These are phyloP conservation scores for Bombus ignitus DNA, from an alignment of 1,140 invertebrate species.

Conservation along the genomic window DNA sequence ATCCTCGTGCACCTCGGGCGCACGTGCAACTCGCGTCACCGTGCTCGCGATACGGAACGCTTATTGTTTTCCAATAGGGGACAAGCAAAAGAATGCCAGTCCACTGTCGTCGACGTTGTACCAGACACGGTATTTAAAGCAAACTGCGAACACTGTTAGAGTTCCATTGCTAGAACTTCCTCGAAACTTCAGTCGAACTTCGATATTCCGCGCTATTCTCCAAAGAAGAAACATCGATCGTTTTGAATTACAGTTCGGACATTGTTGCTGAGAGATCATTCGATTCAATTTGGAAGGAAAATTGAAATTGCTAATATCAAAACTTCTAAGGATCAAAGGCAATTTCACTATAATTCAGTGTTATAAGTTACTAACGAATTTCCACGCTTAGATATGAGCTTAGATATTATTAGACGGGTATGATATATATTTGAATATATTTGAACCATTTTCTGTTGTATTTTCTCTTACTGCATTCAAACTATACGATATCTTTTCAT, in stretches of 20 bases:
- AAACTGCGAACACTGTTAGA: background rate
- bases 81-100: background rate
- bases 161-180: background rate
- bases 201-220: accelerated
- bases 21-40: conserved; percentile 21
- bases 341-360: background rate
- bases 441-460: no score
- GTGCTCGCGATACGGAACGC: conserved; percentile 11
- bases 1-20: conserved; percentile 25
- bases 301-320: background rate
- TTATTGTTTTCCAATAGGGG: conserved; percentile 34
- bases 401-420: no score
- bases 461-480: no score
- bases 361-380: no score
- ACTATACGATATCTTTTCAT: no score
- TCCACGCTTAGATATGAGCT: no score
- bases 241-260: background rate
- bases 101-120: background rate
- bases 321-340: background rate
- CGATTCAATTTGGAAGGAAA: background rate
- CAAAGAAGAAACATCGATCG: background rate
- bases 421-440: no score
- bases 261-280: background rate
- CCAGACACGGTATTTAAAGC: conserved; percentile 4
- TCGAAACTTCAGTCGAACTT: background rate